Evolutionary conservation across 2,888 invertebrate genomes (phyloP).

Genomic region (Atrina japonica): DNA sequence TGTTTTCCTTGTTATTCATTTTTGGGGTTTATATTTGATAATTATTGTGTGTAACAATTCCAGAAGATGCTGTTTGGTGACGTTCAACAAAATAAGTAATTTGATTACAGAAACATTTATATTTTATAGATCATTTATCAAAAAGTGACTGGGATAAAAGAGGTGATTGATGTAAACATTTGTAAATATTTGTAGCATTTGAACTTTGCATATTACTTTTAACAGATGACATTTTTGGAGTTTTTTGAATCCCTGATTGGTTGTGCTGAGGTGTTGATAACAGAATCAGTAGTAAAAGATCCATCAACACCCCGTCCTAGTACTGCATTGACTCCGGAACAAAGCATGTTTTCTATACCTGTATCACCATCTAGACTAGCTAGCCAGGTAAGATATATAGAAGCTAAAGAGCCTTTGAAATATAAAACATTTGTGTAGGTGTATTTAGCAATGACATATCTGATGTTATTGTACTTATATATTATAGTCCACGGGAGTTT

Average conservation of each 20-base stretch:
- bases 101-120: too few species aligned
- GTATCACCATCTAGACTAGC: constrained; percentile 70
- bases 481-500: too few species aligned
- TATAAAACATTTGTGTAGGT: too few species aligned
- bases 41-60: too few species aligned
- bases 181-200: neutral
- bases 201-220: too few species aligned
- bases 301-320: constrained; percentile 74
- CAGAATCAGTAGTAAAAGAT: constrained; percentile 77
- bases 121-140: neutral
- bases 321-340: constrained; percentile 66
- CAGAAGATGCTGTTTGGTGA: too few species aligned
- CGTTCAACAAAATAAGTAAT: too few species aligned
- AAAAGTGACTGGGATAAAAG: neutral
- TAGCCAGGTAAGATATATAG: constrained; percentile 75
- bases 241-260: constrained; percentile 80
- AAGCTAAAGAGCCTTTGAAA: too few species aligned
- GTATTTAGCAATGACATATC: too few species aligned
- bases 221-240: constrained; percentile 80
- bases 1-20: too few species aligned
- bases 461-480: too few species aligned
- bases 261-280: constrained; percentile 79
- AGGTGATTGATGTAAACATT: neutral
- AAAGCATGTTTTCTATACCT: constrained; percentile 70
- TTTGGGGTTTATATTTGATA: too few species aligned